Evolutionary conservation across 2,113 vertebrate genomes (phyloP).

Genomic region (Camelus dromedarius): DNA sequence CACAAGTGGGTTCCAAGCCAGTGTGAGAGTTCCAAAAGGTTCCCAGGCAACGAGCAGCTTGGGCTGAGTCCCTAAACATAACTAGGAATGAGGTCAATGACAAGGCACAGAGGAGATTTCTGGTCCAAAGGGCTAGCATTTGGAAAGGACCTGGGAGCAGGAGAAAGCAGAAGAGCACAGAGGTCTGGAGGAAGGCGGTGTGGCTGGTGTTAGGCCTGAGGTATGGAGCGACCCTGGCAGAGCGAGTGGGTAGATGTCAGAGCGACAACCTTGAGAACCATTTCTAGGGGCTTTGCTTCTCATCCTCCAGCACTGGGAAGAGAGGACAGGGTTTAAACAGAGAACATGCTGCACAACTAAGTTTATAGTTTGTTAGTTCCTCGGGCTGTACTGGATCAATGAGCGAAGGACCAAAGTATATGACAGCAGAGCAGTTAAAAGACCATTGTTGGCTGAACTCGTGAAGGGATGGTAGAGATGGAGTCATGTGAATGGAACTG

Average conservation of each 20-base stretch:
- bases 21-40: not conserved
- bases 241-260: rapidly evolving
- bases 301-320: not conserved
- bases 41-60: not conserved
- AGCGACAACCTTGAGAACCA: no score
- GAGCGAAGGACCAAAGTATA: not conserved
- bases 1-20: not conserved
- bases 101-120: not conserved
- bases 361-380: not conserved
- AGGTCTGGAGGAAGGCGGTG: not conserved
- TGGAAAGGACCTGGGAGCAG: not conserved
- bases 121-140: no score
- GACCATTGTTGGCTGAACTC: not conserved
- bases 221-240: not conserved
- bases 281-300: not conserved
- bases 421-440: not conserved
- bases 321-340: not conserved
- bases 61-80: rapidly evolving
- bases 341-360: no score
- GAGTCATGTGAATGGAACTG: not conserved
- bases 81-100: not conserved
- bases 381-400: not conserved
- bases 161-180: rapidly evolving
- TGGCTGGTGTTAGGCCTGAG: not conserved
- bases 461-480: not conserved